Evolutionary conservation across 2,888 invertebrate species (phyloP), one percentile per base, ranked within the genome.

Genomic region (Graphium colonna): DNA sequence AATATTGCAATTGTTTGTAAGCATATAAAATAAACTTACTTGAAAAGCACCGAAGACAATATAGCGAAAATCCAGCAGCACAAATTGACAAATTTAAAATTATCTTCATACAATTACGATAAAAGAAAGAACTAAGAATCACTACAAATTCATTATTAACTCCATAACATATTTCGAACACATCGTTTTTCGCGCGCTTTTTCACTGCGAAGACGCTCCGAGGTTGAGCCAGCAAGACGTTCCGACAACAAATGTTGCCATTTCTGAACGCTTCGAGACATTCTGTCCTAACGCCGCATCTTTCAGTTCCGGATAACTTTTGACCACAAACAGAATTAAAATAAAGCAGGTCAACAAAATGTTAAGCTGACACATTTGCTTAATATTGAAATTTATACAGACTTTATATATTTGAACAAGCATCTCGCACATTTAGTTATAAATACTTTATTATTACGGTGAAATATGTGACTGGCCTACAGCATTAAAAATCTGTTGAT

Each of bases 331-430:
- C 48, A 46, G 60, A 57, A 61, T 58, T 51, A 55, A 46, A 57
- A 57, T 54, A 53, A 59, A 59, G 56, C 56, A 51, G 61, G 56
- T 59, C 55, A 58, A 10, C 49, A 53, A 58, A 59, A 51, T 61
- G 59, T 52, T 36, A 36, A 36, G 51, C 55, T 53, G 56, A 53
- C 52, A 55, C 26, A 26, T 45, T 46, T 55, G 26, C 7, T 50
- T 56, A 58, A 49, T 58, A 56, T 55, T 58, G 40, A 36, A 58
- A 60, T 57, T 49, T 50, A 51, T 55, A 28, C 54, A 55, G 36
- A 15, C 44, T 18, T 50, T 16, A 15, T 41, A 45, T 40, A 28
- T 46, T 18, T 43, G 18, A 12, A 45, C 16, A 42, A 31, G 42
- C 33, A 43, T 7, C 21, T 9, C 15, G 31, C 38, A 15, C 12